Base-by-base conservation (phyloP, 2,113 vertebrate genomes). In the Onychostruthus taczanowskii region DNA sequence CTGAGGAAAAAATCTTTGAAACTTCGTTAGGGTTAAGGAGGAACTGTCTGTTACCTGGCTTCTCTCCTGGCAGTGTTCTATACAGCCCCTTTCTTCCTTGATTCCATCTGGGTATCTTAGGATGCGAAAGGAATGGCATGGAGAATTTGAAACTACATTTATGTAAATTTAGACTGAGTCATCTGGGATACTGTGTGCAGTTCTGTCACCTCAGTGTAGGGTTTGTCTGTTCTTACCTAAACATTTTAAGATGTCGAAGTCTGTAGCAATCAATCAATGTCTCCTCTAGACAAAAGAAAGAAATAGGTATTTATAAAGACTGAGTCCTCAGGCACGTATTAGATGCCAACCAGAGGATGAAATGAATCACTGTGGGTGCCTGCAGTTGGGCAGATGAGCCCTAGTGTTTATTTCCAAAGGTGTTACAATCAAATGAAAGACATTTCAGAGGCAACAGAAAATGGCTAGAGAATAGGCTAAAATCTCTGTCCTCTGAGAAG, bases 211-310 rank as follows among this genome's bases (percentile, higher is more conserved):
- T 90, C 55, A 62, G 37, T 41, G 30, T 80, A 63, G 59, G 23
- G 69, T 82, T 91, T 79, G 49, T 84, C 77, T 84, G 47, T 90
- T 62, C 81, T 84, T 78, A 85, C 88, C 90, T 63, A 63, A 82
- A 53, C 58, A 79, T 84, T 87, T 56, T 43, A 90, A 79, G 35
- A 58, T 90, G 53, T 83, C 24, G 2, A 70, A 82, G 47, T 87
- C 74, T 87, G 61, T 61, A 79, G 49, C 82, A 68, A 37, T 94
- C 74, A 49, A 23, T 76, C 67, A 79, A 23, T 55, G 37, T 53
- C 41, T 84, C 77, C 64, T 76, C 70, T 73, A 82, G 81, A 72
- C 39, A 64, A 70, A 93, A 75, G 73, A 84, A 77, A 74, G n/a
- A 82, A 89, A 68, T 18, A 4, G 11, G 16, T 83, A 37, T 85